These are phyloP conservation scores for Natrix natrix DNA, from an alignment of 2,797 vertebrate species.

Conservation along the genomic window DNA sequence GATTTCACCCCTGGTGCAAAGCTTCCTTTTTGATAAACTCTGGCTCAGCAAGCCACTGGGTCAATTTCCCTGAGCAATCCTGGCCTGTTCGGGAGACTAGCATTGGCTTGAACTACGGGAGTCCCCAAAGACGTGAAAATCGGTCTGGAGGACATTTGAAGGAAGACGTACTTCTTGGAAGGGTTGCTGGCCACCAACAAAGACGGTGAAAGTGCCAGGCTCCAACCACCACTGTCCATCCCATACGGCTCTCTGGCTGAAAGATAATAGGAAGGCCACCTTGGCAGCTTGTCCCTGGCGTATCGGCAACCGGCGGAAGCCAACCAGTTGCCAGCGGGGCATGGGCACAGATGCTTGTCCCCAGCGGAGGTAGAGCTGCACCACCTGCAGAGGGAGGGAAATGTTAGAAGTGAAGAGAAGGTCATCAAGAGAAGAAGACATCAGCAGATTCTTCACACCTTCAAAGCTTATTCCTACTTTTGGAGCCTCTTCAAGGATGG, in stretches of 20 bases:
- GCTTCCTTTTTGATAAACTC: too few species aligned
- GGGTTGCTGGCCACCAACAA: constrained; percentile 60
- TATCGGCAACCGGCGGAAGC: constrained; percentile 49
- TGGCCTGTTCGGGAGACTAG: neutral
- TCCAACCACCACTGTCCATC: constrained; percentile 52
- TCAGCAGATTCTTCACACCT: neutral
- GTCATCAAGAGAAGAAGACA: neutral
- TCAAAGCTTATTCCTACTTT: neutral
- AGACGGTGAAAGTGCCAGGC: constrained; percentile 58
- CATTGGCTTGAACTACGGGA: constrained; percentile 29
- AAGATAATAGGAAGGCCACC: constrained; percentile 49
- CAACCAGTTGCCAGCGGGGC: constrained; percentile 68
- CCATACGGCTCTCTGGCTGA: constrained; percentile 58
- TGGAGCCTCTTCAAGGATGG: neutral
- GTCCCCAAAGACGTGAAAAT: neutral
- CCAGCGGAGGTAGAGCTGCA: constrained; percentile 69
- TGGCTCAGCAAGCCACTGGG: too few species aligned
- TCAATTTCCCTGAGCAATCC: neutral
- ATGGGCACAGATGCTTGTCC: constrained; percentile 49
- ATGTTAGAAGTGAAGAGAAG: neutral
- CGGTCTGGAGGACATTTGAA: constrained; percentile 47
- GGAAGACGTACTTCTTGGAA: constrained; percentile 21
- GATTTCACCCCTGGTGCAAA: neutral
- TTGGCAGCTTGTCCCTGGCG: constrained; percentile 16
- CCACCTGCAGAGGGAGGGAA: constrained; percentile 50